Percentiles rank a stretch among this genome's conserved stretches.
These are phyloP conservation scores for Dendrolimus pini DNA, from an alignment of 2,888 invertebrate species.

Conservation along the genomic window DNA sequence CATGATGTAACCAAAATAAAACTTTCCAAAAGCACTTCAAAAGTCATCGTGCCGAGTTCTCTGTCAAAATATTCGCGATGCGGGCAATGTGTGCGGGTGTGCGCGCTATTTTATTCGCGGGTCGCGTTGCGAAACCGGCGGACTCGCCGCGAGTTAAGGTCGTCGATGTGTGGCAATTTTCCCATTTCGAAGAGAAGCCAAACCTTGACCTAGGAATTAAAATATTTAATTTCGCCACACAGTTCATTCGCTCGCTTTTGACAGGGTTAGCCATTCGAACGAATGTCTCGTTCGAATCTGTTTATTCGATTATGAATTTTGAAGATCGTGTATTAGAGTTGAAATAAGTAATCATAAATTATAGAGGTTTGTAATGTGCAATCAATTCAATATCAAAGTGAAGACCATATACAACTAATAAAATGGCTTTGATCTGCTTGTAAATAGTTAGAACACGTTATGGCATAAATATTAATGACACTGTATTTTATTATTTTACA, in stretches of 20 bases:
- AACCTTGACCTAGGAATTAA: slow-evolving; percentile 75
- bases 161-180: slow-evolving; percentile 71
- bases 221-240: slow-evolving; percentile 57
- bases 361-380: too few relatives aligned
- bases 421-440: too few relatives aligned
- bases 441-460: too few relatives aligned
- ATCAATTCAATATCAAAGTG: too few relatives aligned
- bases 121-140: slow-evolving; percentile 53
- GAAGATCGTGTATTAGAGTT: background rate
- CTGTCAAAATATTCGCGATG: slow-evolving; percentile 15
- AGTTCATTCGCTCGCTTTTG: slow-evolving; percentile 5
- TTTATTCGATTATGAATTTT: too few relatives aligned
- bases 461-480: too few relatives aligned
- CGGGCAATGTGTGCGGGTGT: slow-evolving; percentile 31
- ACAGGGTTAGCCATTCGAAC: background rate
- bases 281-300: background rate
- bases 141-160: slow-evolving; percentile 63
- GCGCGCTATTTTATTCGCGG: slow-evolving; percentile 35
- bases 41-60: slow-evolving; percentile 1
- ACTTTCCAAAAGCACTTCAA: background rate
- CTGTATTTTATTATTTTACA: too few relatives aligned
- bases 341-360: slow-evolving; percentile 1
- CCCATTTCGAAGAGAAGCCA: slow-evolving; percentile 70
- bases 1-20: background rate
- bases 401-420: too few relatives aligned